Conservation (phyloP, 1,140 invertebrate genomes). For the Phymorhynchus buccinoides region DNA sequence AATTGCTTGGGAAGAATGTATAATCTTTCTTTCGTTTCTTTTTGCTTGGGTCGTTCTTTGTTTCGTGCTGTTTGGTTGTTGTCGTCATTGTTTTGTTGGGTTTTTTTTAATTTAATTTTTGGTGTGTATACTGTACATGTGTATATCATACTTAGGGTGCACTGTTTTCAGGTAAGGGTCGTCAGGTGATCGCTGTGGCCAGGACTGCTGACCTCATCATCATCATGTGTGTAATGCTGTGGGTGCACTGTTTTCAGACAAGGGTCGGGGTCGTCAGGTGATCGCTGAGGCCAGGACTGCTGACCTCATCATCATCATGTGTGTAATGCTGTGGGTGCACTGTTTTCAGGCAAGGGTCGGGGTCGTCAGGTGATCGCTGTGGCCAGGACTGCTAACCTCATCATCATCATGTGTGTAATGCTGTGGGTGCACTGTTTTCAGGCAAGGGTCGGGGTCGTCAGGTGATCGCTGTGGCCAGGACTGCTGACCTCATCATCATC, state of each 20-base stretch:
- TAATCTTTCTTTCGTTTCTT: too few relatives aligned
- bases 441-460: slow-evolving; percentile 87
- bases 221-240: too few relatives aligned
- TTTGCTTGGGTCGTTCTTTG: too few relatives aligned
- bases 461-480: slow-evolving; percentile 96
- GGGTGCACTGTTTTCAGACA: slow-evolving; percentile 77
- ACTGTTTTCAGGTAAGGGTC: slow-evolving; percentile 80
- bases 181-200: slow-evolving; percentile 94
- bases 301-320: slow-evolving; percentile 98
- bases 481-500: slow-evolving; percentile 94
- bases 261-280: slow-evolving; percentile 87
- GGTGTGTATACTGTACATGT: too few relatives aligned
- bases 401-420: slow-evolving; percentile 68
- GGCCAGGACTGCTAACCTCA: slow-evolving; percentile 94
- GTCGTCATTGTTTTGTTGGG: too few relatives aligned
- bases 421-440: slow-evolving; percentile 34
- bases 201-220: slow-evolving; percentile 95
- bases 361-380: slow-evolving; percentile 93
- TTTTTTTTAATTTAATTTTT: too few relatives aligned
- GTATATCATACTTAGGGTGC: too few relatives aligned
- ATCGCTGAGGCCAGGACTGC: slow-evolving; percentile 97
- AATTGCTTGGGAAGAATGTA: too few relatives aligned
- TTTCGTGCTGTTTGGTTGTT: too few relatives aligned
- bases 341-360: slow-evolving; percentile 82
- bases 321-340: too few relatives aligned